Evolutionary conservation across 1,140 invertebrate species (phyloP), one percentile per base, ranked within the genome.

Genomic region (Sminthurinus signatus): DNA sequence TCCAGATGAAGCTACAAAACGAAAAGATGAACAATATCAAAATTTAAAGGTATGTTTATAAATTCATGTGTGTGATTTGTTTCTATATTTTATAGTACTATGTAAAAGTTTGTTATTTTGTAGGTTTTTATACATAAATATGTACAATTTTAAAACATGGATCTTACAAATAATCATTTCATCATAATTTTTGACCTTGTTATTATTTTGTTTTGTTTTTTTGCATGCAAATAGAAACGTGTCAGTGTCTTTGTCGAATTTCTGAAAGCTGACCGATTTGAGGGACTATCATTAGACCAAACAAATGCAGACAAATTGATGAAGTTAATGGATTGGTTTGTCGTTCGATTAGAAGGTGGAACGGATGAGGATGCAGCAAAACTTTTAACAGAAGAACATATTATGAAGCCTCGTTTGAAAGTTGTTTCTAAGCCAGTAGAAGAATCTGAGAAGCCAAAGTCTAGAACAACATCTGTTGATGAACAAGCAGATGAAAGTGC

Each of bases 281-380:
- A 89, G 39, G 83, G 83, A 65, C 84, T 94, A 1, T 82, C 84
- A 4, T 83, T 98, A 0, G 96, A 99, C 76, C 86, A 88, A 14
- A 87, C 91, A 54, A 88, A 95, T 75, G 84, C 88, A 0, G 92
- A 96, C 56, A 81, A 85, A 32, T 79, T 99, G 28, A 83, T 98
- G 14, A 86, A 88, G 72, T 80, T 99, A 3, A 80, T 99, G 36
- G 96, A 99, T 78, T 89, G 93, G 67, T 93, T 94, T 42, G 96
- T 99, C 1, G 96, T 99, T 64, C 91, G 93, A 76, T 79, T 99
- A 17, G 96, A 99, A 81, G 96, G 93, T 48, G 96, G 96, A 2
- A 88, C 86, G n/a, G 95, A 98, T 67, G 2, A 88, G 87, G 71
- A 80, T 88, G 17, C 79, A 97, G 3, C 60, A 44, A 68, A 70